phyloP scores from a whole-genome alignment of 2,113 vertebrate species.

The Xenotilapia leptura region DNA sequence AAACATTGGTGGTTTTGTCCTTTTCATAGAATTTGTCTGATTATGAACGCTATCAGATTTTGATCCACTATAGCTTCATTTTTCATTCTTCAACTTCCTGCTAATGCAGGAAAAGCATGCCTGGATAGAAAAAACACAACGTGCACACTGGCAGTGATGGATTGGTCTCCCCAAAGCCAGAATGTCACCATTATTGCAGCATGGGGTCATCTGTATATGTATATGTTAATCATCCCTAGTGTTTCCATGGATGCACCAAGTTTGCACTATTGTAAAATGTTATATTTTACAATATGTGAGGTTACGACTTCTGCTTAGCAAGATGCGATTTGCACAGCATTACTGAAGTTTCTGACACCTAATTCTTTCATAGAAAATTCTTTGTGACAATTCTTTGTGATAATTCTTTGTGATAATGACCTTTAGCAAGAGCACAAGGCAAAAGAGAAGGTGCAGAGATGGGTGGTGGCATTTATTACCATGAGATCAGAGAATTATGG shows the following conservation, averaged over 20 bases:
- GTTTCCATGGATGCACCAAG: background rate
- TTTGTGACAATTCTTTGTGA: background rate
- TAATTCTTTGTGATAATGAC: background rate
- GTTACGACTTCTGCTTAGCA: background rate
- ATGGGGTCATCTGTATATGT: background rate
- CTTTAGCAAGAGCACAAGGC: background rate
- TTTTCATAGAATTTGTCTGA: accelerated
- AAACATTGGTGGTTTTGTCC: background rate
- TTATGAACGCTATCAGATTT: background rate
- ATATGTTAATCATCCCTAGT: background rate
- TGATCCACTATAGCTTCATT: background rate
- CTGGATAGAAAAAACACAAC: background rate
- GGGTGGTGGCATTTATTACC: background rate
- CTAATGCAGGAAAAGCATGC: background rate
- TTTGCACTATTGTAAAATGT: background rate
- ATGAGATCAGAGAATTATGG: background rate
- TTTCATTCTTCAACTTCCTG: background rate
- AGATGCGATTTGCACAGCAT: background rate
- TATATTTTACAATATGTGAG: background rate
- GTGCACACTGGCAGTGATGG: background rate
- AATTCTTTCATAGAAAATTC: background rate
- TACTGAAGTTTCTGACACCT: background rate
- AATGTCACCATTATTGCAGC: background rate
- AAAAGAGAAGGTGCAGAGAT: background rate
- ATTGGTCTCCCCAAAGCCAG: background rate